Percentiles rank a stretch among this genome's conserved stretches.
Evolutionary conservation across 2,888 invertebrate species (phyloP).

Genomic region (Philereme transversata): DNA sequence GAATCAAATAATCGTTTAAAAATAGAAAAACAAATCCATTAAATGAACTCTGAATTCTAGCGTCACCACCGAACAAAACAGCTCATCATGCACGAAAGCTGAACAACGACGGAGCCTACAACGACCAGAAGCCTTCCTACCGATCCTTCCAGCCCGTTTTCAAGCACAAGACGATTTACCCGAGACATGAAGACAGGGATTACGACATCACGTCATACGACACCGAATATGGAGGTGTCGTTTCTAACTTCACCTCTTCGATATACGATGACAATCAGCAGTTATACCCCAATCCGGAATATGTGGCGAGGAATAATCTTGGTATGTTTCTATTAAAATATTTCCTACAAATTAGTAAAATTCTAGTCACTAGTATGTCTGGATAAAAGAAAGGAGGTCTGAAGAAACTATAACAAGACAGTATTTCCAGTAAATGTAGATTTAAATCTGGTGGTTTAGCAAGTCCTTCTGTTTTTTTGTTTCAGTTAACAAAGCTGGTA

Average conservation of each 20-base stretch:
- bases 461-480: conserved; percentile 1
- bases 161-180: conserved; percentile 66
- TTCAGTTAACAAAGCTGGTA: conserved; percentile 52
- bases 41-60: conserved; percentile 45
- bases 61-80: conserved; percentile 64
- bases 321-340: conserved; percentile 43
- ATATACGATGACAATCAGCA: conserved; percentile 79
- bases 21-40: no score
- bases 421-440: no score
- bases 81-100: conserved; percentile 59
- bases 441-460: no score
- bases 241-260: conserved; percentile 78
- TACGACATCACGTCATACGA: conserved; percentile 77
- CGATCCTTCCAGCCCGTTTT: conserved; percentile 72
- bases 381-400: no score
- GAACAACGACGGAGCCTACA: conserved; percentile 60
- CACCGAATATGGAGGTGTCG: conserved; percentile 75
- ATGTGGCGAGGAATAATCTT: conserved; percentile 66
- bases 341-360: no score
- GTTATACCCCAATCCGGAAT: conserved; percentile 77
- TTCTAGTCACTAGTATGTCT: no score
- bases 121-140: conserved; percentile 65
- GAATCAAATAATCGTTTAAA: no score
- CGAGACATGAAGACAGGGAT: conserved; percentile 66
- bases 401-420: no score